Percentiles rank a stretch among this genome's conserved stretches.
Evolutionary conservation across 2,888 invertebrate genomes (phyloP).

Genomic region (Drosophila nr. perissopoda): DNA sequence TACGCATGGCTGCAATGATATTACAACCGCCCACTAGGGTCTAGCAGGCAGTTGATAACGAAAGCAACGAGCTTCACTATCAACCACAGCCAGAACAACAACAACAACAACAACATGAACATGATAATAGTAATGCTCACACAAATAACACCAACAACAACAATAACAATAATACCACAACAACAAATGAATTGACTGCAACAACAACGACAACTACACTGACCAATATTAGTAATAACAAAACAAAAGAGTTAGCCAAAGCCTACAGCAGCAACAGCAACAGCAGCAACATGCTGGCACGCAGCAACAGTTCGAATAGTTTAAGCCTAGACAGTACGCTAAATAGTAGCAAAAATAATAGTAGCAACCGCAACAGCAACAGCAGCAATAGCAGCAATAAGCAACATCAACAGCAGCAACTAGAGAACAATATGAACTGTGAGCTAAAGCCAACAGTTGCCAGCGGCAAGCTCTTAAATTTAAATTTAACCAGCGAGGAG

Average conservation of each 20-base stretch:
- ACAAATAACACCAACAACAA: slow-evolving; percentile 47
- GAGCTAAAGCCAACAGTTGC: slow-evolving; percentile 52
- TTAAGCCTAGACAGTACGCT: slow-evolving; percentile 58
- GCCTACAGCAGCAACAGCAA: slow-evolving; percentile 30
- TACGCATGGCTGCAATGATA: slow-evolving; percentile 95
- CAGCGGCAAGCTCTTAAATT: slow-evolving; percentile 50
- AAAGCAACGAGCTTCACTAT: slow-evolving; percentile 67
- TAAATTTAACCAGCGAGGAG: slow-evolving; percentile 60
- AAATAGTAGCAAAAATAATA: slow-evolving; percentile 51
- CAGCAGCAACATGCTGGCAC: slow-evolving; percentile 32
- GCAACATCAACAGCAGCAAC: slow-evolving; percentile 29
- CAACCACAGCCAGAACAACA: slow-evolving; percentile 56
- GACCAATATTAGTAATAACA: slow-evolving; percentile 69
- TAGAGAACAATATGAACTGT: slow-evolving; percentile 69
- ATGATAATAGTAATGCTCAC: slow-evolving; percentile 61
- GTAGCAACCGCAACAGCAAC: slow-evolving; percentile 29
- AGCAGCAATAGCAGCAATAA: slow-evolving; percentile 51
- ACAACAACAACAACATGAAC: slow-evolving; percentile 54
- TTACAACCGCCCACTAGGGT: slow-evolving; percentile 95
- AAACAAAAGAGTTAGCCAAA: slow-evolving; percentile 49
- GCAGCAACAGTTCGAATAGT: slow-evolving; percentile 57
- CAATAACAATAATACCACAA: slow-evolving; percentile 36
- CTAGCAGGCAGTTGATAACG: slow-evolving; percentile 85
- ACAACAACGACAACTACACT: slow-evolving; percentile 46
- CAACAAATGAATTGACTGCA: slow-evolving; percentile 44